Percentiles rank a stretch among this genome's conserved stretches.
phyloP scores from a whole-genome alignment of 2,113 vertebrate species.

The Galeopterus variegatus region DNA sequence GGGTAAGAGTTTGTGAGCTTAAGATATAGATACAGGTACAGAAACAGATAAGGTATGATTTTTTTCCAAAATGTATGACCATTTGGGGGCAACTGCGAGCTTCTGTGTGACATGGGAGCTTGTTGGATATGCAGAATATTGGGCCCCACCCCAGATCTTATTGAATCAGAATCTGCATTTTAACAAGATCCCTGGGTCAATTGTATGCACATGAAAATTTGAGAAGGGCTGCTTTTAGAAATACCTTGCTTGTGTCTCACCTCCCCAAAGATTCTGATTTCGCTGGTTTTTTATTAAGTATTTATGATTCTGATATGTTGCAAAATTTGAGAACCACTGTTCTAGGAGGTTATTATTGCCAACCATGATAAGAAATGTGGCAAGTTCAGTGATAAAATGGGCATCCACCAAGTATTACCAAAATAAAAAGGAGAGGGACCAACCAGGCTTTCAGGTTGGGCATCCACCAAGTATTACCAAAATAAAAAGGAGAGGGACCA shows the following conservation, averaged over 20 bases:
- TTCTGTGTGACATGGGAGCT: not conserved
- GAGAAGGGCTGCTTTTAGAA: slow-evolving; percentile 50
- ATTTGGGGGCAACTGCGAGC: not conserved
- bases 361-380: not conserved
- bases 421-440: not conserved
- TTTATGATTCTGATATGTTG: slow-evolving; percentile 48
- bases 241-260: not conserved
- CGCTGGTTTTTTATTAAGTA: slow-evolving; percentile 54
- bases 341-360: not conserved
- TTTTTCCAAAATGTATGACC: not conserved
- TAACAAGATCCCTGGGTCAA: not conserved
- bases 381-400: not conserved
- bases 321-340: not conserved
- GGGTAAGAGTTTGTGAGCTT: not conserved
- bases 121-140: not conserved
- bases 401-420: not conserved
- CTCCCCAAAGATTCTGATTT: slow-evolving; percentile 42
- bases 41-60: not conserved
- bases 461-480: not conserved
- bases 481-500: not conserved
- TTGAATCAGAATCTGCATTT: not conserved
- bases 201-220: not conserved
- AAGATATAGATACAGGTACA: not conserved
- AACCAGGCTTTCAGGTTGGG: not conserved
- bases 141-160: not conserved